phyloP scores from a whole-genome alignment of 2,797 vertebrate genomes.

The Malacoctenus gilli region DNA sequence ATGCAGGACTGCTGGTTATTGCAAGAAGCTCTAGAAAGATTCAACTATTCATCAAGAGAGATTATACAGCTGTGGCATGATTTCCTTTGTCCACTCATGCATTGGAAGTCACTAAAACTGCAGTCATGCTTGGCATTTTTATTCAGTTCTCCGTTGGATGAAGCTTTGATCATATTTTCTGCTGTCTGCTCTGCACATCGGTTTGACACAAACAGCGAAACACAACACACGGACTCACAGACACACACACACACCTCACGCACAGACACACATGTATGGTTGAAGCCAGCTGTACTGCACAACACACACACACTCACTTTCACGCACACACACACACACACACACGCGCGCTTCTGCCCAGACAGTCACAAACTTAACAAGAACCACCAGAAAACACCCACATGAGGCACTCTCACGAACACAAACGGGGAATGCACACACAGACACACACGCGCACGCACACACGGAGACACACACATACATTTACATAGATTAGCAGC shows the following conservation, averaged over 20 bases:
- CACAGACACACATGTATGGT: constrained; percentile 65
- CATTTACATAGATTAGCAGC: constrained; percentile 49
- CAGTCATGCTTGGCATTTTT: constrained; percentile 83
- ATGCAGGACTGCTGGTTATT: constrained; percentile 80
- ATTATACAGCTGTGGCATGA: constrained; percentile 69
- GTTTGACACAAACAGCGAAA: constrained; percentile 71
- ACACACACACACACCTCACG: constrained; percentile 47
- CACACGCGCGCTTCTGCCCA: background rate
- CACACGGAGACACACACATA: constrained; percentile 43
- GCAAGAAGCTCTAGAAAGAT: constrained; percentile 64
- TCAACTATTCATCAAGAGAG: constrained; percentile 61
- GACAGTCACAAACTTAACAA: constrained; percentile 38
- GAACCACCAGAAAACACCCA: constrained; percentile 33
- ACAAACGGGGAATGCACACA: constrained; percentile 26
- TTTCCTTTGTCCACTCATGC: constrained; percentile 77
- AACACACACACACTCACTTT: constrained; percentile 8
- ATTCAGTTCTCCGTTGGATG: constrained; percentile 68
- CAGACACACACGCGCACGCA: constrained; percentile 27
- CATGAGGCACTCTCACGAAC: constrained; percentile 26
- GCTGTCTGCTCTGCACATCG: constrained; percentile 79
- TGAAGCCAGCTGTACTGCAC: constrained; percentile 74
- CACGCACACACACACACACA: background rate
- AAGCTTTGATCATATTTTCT: constrained; percentile 80
- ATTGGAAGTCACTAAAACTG: constrained; percentile 72
- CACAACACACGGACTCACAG: constrained; percentile 62